These are phyloP conservation scores for Lagria hirta DNA, from an alignment of 2,888 invertebrate genomes.

Conservation along the genomic window DNA sequence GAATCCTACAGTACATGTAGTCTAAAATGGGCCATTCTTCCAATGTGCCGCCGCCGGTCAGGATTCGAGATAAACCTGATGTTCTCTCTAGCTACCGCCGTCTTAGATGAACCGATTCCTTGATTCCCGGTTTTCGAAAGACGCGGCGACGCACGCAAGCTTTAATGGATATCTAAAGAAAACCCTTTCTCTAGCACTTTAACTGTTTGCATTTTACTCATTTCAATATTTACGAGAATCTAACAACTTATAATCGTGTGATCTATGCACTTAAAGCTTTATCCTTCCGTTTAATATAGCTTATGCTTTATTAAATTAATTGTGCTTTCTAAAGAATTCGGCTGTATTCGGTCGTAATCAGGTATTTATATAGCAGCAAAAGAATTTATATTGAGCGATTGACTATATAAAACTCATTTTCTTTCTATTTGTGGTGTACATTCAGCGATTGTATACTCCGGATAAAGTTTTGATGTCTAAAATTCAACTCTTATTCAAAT, in stretches of 20 bases:
- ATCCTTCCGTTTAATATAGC: slow-evolving; percentile 28
- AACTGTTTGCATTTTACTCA: slow-evolving; percentile 25
- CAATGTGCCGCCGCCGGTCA: slow-evolving; percentile 37
- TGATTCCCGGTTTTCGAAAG: slow-evolving; percentile 25
- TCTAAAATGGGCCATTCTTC: slow-evolving; percentile 37
- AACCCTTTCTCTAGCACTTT: slow-evolving; percentile 28
- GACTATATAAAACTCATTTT: slow-evolving; percentile 13
- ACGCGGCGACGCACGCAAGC: slow-evolving; percentile 34
- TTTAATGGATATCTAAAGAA: slow-evolving; percentile 39
- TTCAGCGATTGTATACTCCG: slow-evolving; percentile 11
- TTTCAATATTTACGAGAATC: slow-evolving; percentile 20
- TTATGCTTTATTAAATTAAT: slow-evolving; percentile 28
- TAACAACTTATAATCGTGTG: slow-evolving; percentile 18
- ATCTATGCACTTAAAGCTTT: slow-evolving; percentile 27
- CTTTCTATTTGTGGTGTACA: slow-evolving; percentile 16
- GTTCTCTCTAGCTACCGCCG: slow-evolving; percentile 32
- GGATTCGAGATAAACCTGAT: slow-evolving; percentile 40
- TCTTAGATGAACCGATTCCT: slow-evolving; percentile 14
- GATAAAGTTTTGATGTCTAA: slow-evolving; percentile 18
- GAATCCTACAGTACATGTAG: slow-evolving; percentile 32
- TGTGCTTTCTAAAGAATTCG: slow-evolving; percentile 28
- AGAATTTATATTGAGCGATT: slow-evolving; percentile 21
- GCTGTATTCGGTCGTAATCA: slow-evolving; percentile 18
- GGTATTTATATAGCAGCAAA: slow-evolving; percentile 20
- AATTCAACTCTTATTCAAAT: slow-evolving; percentile 22